phyloP scores from a whole-genome alignment of 2,797 vertebrate species.

The Dendrocincla tyrannina region DNA sequence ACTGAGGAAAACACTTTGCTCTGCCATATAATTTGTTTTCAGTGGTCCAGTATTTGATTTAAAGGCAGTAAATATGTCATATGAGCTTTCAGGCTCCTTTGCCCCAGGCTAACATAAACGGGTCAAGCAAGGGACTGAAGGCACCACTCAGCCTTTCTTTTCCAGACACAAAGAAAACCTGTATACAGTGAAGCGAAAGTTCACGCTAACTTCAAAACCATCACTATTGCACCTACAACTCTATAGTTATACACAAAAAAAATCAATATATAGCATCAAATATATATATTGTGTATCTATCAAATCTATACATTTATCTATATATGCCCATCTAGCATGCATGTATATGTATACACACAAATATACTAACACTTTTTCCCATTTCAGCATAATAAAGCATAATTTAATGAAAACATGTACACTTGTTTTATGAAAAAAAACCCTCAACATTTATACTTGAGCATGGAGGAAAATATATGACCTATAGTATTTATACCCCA shows the following conservation, averaged over 20 bases:
- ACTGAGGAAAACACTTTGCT: neutral
- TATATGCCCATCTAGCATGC: neutral
- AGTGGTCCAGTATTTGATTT: neutral
- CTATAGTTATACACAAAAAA: neutral
- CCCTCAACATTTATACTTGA: neutral
- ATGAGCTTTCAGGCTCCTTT: neutral
- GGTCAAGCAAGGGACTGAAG: neutral
- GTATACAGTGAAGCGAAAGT: neutral
- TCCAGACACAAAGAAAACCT: neutral
- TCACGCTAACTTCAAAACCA: neutral
- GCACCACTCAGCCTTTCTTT: neutral
- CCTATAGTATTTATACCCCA: neutral
- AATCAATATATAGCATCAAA: neutral
- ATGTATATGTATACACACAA: neutral
- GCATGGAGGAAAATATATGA: neutral
- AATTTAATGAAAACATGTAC: neutral
- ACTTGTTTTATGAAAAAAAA: neutral
- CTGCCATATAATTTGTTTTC: neutral
- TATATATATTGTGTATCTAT: neutral
- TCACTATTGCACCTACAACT: neutral
- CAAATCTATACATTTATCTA: neutral
- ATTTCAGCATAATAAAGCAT: neutral
- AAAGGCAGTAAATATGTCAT: neutral
- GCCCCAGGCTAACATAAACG: neutral
- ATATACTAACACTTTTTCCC: neutral